Evolutionary conservation across 2,113 vertebrate species (phyloP), one percentile per base, ranked within the genome.

Genomic region (Notothenia coriiceps): DNA sequence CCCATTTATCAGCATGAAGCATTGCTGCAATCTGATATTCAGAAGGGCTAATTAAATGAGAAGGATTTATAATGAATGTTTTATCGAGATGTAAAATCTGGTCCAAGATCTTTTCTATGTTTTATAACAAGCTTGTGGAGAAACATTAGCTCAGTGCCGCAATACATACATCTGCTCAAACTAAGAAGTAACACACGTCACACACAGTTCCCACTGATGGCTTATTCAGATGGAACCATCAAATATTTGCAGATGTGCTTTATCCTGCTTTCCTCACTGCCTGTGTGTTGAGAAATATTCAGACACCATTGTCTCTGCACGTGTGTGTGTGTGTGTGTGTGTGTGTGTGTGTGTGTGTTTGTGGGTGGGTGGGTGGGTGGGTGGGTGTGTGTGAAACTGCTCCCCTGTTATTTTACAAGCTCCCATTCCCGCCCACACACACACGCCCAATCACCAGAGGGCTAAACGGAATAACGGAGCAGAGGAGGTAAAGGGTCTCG

Each of bases 241-340:
- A 90, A 85, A 89, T 86, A 83, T 92, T 90, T 86, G 74, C 83
- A 68, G 78, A 84, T 64, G 74, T 87, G 87, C 88, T 87, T 87
- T 84, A 89, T 90, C 51, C 88, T 67, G 76, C 73, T 86, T 74
- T 87, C 55, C 78, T 85, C 80, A 29, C 79, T 72, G 85, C 81
- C 77, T n/a, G 29, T 60, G 55, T 86, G 72, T 83, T 82, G 86
- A 77, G 85, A 90, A 86, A 91, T 87, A 88, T 61, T 70, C 89
- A 89, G 82, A 88, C 78, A 87, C 65, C 51, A 86, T 87, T 90
- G 84, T 86, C 86, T 89, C 83, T 89, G 85, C 77, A 61, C 35
- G 35, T 40, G 35, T 40, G 18, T 57, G 11, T 47, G n/a, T 57
- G 55, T 70, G n/a, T 57, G 54, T 49, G 14, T 50, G 15, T 22